A percentile compares a stretch with the other conserved stretches of the same genome.
These are phyloP conservation scores for Cryptomyrus ogoouensis DNA, from an alignment of 2,113 vertebrate species.

Conservation along the genomic window DNA sequence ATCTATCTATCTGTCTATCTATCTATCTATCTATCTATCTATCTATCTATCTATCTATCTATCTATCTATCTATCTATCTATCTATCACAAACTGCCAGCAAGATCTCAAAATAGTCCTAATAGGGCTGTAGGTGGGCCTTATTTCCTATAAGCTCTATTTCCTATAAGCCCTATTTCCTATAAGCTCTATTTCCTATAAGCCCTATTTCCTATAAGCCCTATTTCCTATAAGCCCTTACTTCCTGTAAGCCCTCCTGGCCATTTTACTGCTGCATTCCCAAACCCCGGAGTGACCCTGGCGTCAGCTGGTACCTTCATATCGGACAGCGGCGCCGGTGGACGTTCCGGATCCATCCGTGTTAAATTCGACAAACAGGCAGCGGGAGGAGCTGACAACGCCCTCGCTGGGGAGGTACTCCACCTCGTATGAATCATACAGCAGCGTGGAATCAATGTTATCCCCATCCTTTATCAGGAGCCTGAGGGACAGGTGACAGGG, in stretches of 20 bases:
- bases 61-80: too few species aligned
- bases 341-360: conserved; percentile 80
- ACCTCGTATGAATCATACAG: conserved; percentile 94
- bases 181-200: background rate
- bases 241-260: background rate
- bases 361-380: conserved; percentile 89
- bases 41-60: too few species aligned
- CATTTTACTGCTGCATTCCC: background rate
- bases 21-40: too few species aligned
- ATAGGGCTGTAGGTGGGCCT: background rate
- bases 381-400: conserved; percentile 73
- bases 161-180: background rate
- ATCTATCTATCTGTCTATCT: too few species aligned
- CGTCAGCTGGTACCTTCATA: conserved; percentile 72
- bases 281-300: background rate
- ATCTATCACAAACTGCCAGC: background rate
- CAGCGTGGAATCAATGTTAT: conserved; percentile 79
- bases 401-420: conserved; percentile 93
- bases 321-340: conserved; percentile 81
- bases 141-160: background rate
- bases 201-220: too few species aligned
- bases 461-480: conserved; percentile 89
- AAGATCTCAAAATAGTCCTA: background rate
- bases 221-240: background rate
- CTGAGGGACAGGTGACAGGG: conserved; percentile 48